These are phyloP conservation scores for Dicyrtoma fusca DNA, from an alignment of 2,888 invertebrate genomes.

Conservation along the genomic window DNA sequence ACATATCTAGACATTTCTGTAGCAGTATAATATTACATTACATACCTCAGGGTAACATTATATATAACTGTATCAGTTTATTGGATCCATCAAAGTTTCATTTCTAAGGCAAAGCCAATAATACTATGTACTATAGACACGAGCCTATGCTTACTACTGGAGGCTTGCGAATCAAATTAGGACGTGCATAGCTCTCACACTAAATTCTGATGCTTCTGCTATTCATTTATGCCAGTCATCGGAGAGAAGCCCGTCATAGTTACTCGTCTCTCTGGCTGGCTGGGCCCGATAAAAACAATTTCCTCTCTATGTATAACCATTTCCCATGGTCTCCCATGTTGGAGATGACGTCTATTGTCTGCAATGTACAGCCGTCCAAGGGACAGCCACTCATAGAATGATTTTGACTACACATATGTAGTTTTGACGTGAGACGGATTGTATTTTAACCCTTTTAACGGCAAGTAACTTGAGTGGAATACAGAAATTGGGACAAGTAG, in stretches of 20 bases:
- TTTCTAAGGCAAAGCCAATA: too few species aligned
- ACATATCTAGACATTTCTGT: background rate
- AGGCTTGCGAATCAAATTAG: background rate
- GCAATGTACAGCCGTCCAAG: background rate
- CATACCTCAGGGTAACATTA: too few species aligned
- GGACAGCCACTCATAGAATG: too few species aligned
- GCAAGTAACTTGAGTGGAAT: too few species aligned
- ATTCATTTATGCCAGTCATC: slow-evolving; percentile 13
- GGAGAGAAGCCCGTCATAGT: background rate
- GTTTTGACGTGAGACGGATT: too few species aligned
- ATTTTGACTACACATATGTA: too few species aligned
- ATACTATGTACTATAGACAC: too few species aligned
- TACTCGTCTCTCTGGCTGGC: background rate
- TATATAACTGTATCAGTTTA: too few species aligned
- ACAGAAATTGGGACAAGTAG: too few species aligned
- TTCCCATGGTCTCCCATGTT: background rate
- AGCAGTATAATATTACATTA: background rate
- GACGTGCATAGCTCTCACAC: background rate
- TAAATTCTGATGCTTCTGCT: slow-evolving; percentile 3
- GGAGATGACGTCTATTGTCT: background rate
- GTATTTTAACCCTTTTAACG: too few species aligned
- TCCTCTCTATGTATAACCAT: background rate
- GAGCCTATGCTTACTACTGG: too few species aligned
- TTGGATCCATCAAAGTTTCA: too few species aligned
- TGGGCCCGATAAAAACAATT: slow-evolving; percentile 20